Percentiles rank a stretch among this genome's conserved stretches.
phyloP scores from a whole-genome alignment of 2,113 vertebrate genomes.

The Probosciger aterrimus region DNA sequence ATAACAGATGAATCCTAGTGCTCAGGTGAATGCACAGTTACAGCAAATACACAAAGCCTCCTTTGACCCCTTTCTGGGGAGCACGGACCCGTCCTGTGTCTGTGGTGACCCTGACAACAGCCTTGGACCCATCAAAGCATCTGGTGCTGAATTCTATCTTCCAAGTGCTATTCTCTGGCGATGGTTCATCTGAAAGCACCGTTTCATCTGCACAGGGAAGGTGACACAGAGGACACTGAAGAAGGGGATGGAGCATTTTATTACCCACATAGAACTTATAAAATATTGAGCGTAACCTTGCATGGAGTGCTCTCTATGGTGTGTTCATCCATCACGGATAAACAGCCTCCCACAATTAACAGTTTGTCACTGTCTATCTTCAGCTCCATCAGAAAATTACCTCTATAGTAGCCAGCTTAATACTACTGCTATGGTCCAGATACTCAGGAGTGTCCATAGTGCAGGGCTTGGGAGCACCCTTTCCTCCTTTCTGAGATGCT shows the following conservation, averaged over 20 bases:
- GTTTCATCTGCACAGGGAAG: neutral
- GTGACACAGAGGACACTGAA: slow-evolving; percentile 2
- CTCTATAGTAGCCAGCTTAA: neutral
- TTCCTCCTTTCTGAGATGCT: neutral
- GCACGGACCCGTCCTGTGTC: neutral
- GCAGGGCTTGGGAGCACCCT: neutral
- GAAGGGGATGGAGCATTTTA: slow-evolving; percentile 9
- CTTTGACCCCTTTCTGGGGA: neutral
- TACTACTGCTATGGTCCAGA: no score
- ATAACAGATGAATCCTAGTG: neutral
- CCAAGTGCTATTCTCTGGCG: neutral
- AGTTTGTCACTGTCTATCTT: slow-evolving; percentile 1
- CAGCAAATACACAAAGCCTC: neutral
- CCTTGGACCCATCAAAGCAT: neutral
- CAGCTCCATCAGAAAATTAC: neutral
- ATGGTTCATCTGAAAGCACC: neutral
- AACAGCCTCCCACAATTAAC: slow-evolving; percentile 21
- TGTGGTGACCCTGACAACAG: neutral
- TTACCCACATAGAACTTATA: neutral
- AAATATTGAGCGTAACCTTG: slow-evolving; percentile 35
- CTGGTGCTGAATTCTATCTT: neutral
- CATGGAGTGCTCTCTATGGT: neutral
- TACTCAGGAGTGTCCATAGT: neutral
- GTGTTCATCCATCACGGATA: neutral
- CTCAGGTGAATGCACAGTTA: neutral